phyloP scores from a whole-genome alignment of 2,113 vertebrate genomes.

The Sisor rabdophorus region DNA sequence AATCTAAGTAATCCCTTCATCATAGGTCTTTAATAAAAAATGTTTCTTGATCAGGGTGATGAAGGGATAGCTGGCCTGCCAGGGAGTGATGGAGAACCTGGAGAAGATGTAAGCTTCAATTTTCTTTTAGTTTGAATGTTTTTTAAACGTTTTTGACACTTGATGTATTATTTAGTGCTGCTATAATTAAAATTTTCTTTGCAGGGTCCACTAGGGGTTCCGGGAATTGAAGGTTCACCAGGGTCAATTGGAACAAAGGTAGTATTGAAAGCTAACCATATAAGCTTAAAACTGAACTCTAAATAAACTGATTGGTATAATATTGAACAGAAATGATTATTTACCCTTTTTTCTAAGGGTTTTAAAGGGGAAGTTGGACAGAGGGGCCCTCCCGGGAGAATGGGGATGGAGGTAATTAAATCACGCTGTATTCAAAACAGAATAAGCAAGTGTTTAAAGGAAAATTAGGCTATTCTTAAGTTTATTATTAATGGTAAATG shows the following conservation, averaged over 20 bases:
- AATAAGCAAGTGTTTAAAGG: background rate
- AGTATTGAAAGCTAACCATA: background rate
- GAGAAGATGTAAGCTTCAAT: slow-evolving; percentile 57
- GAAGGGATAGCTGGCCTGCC: slow-evolving; percentile 52
- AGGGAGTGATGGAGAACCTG: slow-evolving; percentile 63
- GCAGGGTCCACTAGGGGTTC: slow-evolving; percentile 59
- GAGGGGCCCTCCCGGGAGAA: slow-evolving; percentile 58
- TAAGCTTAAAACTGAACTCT: background rate
- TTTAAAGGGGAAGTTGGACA: slow-evolving; percentile 59
- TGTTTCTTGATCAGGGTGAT: slow-evolving; percentile 50
- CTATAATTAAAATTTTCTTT: slow-evolving; percentile 6
- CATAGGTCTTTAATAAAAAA: background rate
- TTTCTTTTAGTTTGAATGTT: background rate
- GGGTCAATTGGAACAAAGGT: slow-evolving; percentile 65
- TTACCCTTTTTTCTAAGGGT: slow-evolving; percentile 56
- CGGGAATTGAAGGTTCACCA: slow-evolving; percentile 54
- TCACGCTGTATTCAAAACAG: slow-evolving; percentile 1
- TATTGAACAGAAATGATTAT: background rate
- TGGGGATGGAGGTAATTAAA: slow-evolving; percentile 58
- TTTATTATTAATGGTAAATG: background rate
- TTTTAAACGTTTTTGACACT: too few relatives aligned
- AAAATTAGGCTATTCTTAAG: background rate
- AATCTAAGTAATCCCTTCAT: too few relatives aligned
- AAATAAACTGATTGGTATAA: background rate
- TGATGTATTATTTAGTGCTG: background rate